A percentile compares a stretch with the other conserved stretches of the same genome.
phyloP scores from a whole-genome alignment of 2,113 vertebrate genomes.

The Archocentrus centrarchus region DNA sequence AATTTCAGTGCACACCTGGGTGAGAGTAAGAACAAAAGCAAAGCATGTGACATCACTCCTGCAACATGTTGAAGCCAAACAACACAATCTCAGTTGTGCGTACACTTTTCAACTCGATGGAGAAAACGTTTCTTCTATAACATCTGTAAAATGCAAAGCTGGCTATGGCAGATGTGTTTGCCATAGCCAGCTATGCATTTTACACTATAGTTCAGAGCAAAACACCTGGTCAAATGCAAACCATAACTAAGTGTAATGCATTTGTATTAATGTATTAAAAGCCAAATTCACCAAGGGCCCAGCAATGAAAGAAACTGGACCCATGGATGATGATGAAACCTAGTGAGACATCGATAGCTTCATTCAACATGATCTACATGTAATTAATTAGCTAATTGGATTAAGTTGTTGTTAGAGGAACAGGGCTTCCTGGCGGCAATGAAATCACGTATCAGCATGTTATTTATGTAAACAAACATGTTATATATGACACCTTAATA shows the following conservation, averaged over 20 bases:
- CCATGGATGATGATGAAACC: no score
- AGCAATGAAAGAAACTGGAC: no score
- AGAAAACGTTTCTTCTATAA: neutral
- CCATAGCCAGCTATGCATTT: no score
- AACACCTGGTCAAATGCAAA: neutral
- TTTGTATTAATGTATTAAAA: neutral
- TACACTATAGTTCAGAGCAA: no score
- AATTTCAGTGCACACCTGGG: neutral
- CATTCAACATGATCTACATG: no score
- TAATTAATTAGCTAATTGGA: no score
- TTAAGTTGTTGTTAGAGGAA: no score
- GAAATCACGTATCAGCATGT: no score
- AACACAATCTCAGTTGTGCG: neutral
- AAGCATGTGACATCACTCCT: neutral
- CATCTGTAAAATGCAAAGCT: accelerated
- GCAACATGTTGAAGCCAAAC: neutral
- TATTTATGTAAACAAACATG: neutral
- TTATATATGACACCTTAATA: neutral
- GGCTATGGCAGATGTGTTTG: neutral
- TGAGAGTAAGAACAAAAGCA: neutral
- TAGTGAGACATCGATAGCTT: no score
- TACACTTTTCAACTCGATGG: neutral
- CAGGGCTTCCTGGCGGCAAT: no score
- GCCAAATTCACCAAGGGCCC: neutral
- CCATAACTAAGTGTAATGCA: neutral